phyloP scores from a whole-genome alignment of 2,113 vertebrate genomes.

The Alethe castanea region DNA sequence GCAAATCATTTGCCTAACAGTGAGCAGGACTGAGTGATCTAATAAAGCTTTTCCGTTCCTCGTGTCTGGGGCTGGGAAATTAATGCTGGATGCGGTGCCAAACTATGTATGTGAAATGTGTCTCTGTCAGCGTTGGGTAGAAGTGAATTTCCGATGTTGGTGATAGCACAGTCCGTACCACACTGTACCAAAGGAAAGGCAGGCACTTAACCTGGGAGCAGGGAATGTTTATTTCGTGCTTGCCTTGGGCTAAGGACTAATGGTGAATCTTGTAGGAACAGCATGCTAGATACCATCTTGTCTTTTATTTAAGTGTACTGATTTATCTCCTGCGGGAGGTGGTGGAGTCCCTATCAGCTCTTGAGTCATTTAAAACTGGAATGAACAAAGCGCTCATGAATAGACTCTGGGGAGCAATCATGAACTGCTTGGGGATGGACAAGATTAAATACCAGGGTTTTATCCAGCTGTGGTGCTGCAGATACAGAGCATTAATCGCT shows the following conservation, averaged over 20 bases:
- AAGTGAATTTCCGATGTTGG: conserved; percentile 31
- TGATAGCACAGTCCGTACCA: neutral
- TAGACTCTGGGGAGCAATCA: conserved; percentile 60
- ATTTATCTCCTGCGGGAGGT: conserved; percentile 57
- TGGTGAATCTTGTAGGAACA: conserved; percentile 49
- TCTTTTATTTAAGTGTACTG: conserved; percentile 64
- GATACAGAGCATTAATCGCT: neutral
- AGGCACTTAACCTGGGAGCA: conserved; percentile 55
- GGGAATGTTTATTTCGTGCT: conserved; percentile 58
- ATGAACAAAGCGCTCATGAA: conserved; percentile 60
- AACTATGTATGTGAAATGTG: neutral
- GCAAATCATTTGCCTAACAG: conserved; percentile 46
- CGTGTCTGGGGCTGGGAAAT: conserved; percentile 28
- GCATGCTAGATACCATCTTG: conserved; percentile 65
- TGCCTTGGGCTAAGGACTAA: conserved; percentile 62
- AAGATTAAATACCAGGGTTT: conserved; percentile 55
- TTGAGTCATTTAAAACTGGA: conserved; percentile 58
- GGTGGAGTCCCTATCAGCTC: conserved; percentile 53
- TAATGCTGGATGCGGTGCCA: conserved; percentile 9
- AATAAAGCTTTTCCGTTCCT: conserved; percentile 32
- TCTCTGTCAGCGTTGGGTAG: conserved; percentile 23
- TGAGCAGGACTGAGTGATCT: conserved; percentile 32
- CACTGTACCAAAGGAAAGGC: conserved; percentile 7
- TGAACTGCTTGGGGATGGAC: conserved; percentile 51
- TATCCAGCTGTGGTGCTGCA: neutral